A percentile compares a stretch with the other conserved stretches of the same genome.
Conservation (phyloP, 2,888 invertebrate species). For the Protonemura montana region DNA sequence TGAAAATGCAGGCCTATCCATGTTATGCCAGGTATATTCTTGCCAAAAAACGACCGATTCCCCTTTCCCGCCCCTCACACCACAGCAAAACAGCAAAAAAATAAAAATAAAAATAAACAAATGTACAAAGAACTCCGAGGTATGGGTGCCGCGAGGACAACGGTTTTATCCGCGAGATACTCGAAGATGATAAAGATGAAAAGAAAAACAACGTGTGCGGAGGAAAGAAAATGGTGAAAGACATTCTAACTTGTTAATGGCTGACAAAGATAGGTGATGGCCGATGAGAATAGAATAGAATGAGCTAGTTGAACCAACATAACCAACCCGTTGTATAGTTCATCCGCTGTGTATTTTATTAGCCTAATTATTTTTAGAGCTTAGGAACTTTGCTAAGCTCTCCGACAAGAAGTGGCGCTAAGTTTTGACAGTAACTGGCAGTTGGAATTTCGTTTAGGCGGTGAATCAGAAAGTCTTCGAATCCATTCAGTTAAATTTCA, state of each 20-base stretch:
- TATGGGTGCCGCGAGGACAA: background rate
- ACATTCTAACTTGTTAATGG: background rate
- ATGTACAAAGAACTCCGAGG: background rate
- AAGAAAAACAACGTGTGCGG: background rate
- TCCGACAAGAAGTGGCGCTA: too few species aligned
- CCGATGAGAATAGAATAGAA: background rate
- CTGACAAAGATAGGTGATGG: background rate
- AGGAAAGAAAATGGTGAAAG: background rate
- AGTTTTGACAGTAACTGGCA: background rate
- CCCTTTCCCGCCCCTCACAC: background rate
- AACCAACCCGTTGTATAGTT: too few species aligned
- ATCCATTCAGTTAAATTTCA: too few species aligned
- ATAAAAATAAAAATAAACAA: background rate
- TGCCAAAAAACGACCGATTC: background rate
- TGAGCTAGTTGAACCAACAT: background rate
- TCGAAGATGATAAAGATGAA: conserved; percentile 7
- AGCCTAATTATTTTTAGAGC: too few species aligned
- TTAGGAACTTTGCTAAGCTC: too few species aligned
- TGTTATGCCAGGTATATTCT: background rate
- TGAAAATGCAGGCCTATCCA: background rate
- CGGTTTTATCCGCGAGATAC: background rate
- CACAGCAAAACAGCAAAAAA: background rate
- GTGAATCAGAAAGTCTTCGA: too few species aligned
- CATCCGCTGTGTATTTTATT: too few species aligned
- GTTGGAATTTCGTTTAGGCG: too few species aligned